Evolutionary conservation across 2,888 invertebrate genomes (phyloP).

Genomic region (Eupithecia subfuscata): DNA sequence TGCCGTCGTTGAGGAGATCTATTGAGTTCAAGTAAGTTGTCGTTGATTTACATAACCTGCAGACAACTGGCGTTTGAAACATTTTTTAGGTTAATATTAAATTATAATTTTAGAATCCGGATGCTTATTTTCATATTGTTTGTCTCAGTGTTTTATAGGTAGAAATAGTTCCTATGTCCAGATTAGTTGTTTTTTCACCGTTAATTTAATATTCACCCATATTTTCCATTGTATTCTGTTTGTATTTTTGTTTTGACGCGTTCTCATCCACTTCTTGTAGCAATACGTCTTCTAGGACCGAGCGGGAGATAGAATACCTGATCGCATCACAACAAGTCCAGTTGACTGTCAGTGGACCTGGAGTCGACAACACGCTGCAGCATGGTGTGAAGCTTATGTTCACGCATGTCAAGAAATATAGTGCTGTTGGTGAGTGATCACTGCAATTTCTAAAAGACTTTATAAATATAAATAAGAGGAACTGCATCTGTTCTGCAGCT

Average conservation of each 20-base stretch:
- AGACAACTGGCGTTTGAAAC: not conserved
- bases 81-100: not conserved
- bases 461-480: no score
- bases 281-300: constrained; percentile 81
- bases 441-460: not conserved
- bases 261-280: constrained; percentile 54
- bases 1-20: constrained; percentile 84
- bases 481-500: no score
- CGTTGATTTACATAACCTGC: not conserved
- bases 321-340: constrained; percentile 85
- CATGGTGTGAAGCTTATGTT: constrained; percentile 70
- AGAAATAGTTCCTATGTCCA: not conserved
- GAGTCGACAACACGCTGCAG: constrained; percentile 67
- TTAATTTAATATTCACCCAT: not conserved
- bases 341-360: constrained; percentile 61
- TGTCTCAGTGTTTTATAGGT: not conserved
- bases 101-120: not conserved
- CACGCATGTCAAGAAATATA: constrained; percentile 72
- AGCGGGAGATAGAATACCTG: constrained; percentile 87
- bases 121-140: not conserved
- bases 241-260: constrained; percentile 37
- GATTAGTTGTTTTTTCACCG: not conserved
- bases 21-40: constrained; percentile 85
- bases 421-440: constrained; percentile 65
- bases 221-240: not conserved